Evolutionary conservation across 1,140 invertebrate genomes (phyloP).

Genomic region (Drosophila nigrodunni): DNA sequence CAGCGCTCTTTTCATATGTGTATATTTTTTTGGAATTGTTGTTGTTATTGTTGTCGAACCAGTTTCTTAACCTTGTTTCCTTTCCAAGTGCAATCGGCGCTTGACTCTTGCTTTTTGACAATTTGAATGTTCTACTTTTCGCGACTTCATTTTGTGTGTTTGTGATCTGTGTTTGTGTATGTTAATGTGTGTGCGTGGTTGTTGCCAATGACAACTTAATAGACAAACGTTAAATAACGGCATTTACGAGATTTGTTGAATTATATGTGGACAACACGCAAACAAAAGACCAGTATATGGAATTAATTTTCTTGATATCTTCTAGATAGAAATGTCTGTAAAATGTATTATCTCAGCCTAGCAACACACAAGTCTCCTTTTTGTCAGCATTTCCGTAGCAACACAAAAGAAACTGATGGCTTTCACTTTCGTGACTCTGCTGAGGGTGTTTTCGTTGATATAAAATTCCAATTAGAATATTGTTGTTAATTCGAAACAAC

Average conservation of each 20-base stretch:
- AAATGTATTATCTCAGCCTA: conserved; percentile 40
- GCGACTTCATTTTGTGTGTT: conserved; percentile 8
- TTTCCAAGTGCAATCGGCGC: conserved; percentile 72
- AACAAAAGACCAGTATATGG: conserved; percentile 20
- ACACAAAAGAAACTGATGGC: conserved; percentile 14
- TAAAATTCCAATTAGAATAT: conserved; percentile 34
- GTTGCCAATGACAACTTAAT: conserved; percentile 57
- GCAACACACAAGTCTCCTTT: conserved; percentile 41
- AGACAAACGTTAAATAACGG: conserved; percentile 51
- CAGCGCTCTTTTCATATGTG: conserved; percentile 38
- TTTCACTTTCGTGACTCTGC: not conserved
- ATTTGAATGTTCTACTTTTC: conserved; percentile 70
- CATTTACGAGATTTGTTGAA: conserved; percentile 46
- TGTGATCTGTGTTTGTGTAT: conserved; percentile 4
- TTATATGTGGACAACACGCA: conserved; percentile 47
- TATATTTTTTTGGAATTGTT: conserved; percentile 40
- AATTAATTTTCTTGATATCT: conserved; percentile 25
- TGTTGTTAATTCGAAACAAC: conserved; percentile 37
- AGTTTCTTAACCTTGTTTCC: conserved; percentile 81
- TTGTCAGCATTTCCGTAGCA: conserved; percentile 10
- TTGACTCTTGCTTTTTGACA: conserved; percentile 72
- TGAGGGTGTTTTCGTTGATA: conserved; percentile 7
- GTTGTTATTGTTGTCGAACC: conserved; percentile 58
- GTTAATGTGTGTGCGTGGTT: conserved; percentile 28
- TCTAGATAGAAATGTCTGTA: conserved; percentile 7